Conservation (phyloP, 1,140 invertebrate genomes). For the Drosophila dunni region DNA sequence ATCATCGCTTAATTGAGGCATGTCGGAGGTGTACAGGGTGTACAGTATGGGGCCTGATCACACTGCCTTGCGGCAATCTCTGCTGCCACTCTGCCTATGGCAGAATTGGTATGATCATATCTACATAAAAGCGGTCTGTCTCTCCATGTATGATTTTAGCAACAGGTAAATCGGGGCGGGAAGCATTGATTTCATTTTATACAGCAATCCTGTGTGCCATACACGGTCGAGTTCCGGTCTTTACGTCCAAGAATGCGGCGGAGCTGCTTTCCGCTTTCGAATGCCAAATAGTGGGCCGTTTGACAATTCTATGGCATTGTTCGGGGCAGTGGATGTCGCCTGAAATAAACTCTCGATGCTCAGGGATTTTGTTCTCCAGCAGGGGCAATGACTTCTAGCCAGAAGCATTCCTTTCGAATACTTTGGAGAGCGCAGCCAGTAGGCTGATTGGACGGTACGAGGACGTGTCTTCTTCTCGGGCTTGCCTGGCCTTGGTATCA, state of each 20-base stretch:
- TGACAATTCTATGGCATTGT: conserved; percentile 9
- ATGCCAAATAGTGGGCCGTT: neutral
- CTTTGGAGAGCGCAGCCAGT: conserved; percentile 12
- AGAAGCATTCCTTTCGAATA: conserved; percentile 16
- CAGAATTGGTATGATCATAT: neutral
- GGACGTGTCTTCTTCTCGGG: no score
- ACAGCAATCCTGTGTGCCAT: conserved; percentile 13
- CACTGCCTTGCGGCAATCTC: conserved; percentile 16
- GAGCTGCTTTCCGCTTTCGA: conserved; percentile 3
- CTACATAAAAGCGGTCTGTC: conserved; percentile 4
- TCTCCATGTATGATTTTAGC: neutral
- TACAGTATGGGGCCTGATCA: conserved; percentile 5
- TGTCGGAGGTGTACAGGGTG: conserved; percentile 3
- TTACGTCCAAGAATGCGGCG: no score
- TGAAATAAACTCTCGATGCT: conserved; percentile 18
- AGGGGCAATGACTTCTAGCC: neutral
- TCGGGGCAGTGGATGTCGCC: neutral
- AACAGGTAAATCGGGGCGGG: conserved; percentile 1
- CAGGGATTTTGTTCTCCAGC: neutral
- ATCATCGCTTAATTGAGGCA: neutral
- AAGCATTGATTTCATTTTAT: neutral
- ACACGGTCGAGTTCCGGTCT: no score
- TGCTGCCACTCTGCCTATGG: neutral
- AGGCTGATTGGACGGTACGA: conserved; percentile 14
- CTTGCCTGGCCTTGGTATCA: conserved; percentile 5